Evolutionary conservation across 2,888 invertebrate genomes (phyloP).

Genomic region (Pyrrhia umbra): DNA sequence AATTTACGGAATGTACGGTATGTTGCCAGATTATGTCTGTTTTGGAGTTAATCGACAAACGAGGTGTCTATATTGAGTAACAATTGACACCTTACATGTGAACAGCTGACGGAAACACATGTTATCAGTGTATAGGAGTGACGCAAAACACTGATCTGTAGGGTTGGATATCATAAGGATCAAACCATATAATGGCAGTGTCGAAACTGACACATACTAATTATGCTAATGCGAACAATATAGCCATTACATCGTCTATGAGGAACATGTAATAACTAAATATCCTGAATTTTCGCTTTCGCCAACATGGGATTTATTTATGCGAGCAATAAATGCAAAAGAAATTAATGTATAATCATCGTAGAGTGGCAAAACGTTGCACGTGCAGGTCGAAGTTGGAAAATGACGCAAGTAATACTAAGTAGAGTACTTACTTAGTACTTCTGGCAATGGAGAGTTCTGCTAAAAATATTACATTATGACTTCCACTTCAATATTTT

Average conservation of each 20-base stretch:
- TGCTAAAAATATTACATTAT: slow-evolving; percentile 34
- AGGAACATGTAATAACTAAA: neutral
- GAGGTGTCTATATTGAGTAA: slow-evolving; percentile 14
- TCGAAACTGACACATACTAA: neutral
- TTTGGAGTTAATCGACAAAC: slow-evolving; percentile 36
- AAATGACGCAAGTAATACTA: slow-evolving; percentile 28
- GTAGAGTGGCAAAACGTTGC: neutral
- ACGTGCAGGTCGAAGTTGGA: slow-evolving; percentile 2
- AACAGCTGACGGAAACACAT: slow-evolving; percentile 11
- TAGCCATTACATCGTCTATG: neutral
- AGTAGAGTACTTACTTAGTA: slow-evolving; percentile 24
- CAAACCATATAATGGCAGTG: neutral
- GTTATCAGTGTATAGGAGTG: slow-evolving; percentile 8
- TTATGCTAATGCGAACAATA: neutral
- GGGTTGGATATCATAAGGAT: neutral
- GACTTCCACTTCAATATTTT: slow-evolving; percentile 20
- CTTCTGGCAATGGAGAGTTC: slow-evolving; percentile 1
- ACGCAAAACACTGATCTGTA: neutral
- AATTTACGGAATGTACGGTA: slow-evolving; percentile 37
- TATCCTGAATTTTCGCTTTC: neutral
- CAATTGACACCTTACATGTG: slow-evolving; percentile 21
- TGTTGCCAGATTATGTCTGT: slow-evolving; percentile 40
- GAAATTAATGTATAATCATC: neutral
- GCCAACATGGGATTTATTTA: neutral
- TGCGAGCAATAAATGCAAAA: neutral